A percentile compares a stretch with the other conserved stretches of the same genome.
These are phyloP conservation scores for Lamprotornis superbus DNA, from an alignment of 2,113 vertebrate genomes.

Conservation along the genomic window DNA sequence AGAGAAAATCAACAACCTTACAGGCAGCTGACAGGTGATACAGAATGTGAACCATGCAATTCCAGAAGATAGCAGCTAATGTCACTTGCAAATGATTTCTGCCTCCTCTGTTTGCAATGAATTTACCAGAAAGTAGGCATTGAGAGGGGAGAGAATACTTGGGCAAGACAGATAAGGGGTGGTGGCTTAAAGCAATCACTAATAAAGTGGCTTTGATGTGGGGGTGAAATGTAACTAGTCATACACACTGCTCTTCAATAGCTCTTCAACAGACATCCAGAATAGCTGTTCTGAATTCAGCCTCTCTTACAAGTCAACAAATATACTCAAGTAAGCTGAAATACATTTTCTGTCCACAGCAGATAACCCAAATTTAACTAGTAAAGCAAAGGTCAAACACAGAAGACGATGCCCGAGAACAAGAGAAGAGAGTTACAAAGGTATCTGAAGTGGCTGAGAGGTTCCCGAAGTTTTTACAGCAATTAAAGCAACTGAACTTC, in stretches of 20 bases:
- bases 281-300: background rate
- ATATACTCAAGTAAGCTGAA: background rate
- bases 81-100: background rate
- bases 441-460: constrained; percentile 15
- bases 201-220: background rate
- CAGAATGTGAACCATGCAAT: background rate
- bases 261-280: background rate
- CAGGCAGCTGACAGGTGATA: background rate
- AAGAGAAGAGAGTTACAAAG: background rate
- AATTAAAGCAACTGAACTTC: background rate
- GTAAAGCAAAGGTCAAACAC: constrained; percentile 33
- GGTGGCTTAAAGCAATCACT: background rate
- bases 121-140: background rate
- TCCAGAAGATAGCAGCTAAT: background rate
- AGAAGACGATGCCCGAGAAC: background rate
- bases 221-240: background rate
- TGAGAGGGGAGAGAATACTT: background rate
- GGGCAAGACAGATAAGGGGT: background rate
- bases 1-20: background rate
- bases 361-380: background rate
- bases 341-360: background rate
- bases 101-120: background rate
- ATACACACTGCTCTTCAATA: background rate
- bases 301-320: background rate
- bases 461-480: background rate